A percentile compares a stretch with the other conserved stretches of the same genome.
Conservation (phyloP, 2,113 vertebrate species). For the Cyrtonyx montezumae region DNA sequence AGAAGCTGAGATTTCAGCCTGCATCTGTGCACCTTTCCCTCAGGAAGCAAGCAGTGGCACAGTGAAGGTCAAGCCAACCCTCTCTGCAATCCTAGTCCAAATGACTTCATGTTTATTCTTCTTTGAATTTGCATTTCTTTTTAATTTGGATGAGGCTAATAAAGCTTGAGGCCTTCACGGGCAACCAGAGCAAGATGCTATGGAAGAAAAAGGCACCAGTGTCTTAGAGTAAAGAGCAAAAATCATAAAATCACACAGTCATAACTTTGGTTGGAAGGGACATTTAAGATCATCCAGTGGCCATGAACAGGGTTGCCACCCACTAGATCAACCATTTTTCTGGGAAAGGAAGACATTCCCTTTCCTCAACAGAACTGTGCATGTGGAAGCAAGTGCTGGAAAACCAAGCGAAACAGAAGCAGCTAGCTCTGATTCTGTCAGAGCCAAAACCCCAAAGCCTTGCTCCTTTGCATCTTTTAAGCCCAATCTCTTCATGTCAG, state of each 20-base stretch:
- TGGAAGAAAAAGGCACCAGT: background rate
- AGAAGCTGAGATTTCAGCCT: background rate
- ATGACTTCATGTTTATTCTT: background rate
- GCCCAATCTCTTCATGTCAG: background rate
- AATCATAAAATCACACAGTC: too few species aligned
- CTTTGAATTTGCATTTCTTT: background rate
- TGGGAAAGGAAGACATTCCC: background rate
- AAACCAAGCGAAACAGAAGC: background rate
- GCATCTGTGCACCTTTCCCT: background rate
- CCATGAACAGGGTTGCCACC: too few species aligned
- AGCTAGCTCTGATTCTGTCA: background rate
- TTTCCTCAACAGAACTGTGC: background rate
- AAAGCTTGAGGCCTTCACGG: background rate
- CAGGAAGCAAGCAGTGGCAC: accelerated
- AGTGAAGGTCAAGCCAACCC: background rate
- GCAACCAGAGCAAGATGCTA: accelerated
- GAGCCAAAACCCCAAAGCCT: background rate
- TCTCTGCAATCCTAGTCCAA: background rate
- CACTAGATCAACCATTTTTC: background rate
- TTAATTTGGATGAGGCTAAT: background rate
- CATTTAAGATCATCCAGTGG: too few species aligned
- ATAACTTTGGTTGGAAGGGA: too few species aligned
- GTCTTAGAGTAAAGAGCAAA: background rate
- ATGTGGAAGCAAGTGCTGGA: background rate
- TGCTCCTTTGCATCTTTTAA: background rate